These are phyloP conservation scores for Nebria brevicollis DNA, from an alignment of 2,888 invertebrate species.

Conservation along the genomic window DNA sequence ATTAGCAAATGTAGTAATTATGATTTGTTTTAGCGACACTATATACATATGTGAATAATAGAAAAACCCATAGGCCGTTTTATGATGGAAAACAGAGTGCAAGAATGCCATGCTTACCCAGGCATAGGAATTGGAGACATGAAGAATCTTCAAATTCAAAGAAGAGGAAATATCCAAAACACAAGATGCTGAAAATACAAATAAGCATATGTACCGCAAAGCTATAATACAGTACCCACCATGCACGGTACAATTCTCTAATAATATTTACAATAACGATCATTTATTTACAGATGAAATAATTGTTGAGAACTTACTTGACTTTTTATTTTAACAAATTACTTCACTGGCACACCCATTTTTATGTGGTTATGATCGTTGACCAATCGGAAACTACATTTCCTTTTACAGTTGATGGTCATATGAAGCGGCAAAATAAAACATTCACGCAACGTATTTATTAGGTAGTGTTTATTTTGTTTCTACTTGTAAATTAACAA, in stretches of 20 bases:
- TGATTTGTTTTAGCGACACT: background rate
- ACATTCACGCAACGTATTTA: background rate
- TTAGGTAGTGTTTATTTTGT: too few species aligned
- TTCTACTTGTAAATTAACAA: too few species aligned
- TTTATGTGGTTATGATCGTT: conserved; percentile 33
- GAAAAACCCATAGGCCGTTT: conserved; percentile 10
- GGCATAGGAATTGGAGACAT: conserved; percentile 64
- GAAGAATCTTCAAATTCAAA: conserved; percentile 51
- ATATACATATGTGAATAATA: conserved; percentile 21
- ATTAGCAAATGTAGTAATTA: too few species aligned
- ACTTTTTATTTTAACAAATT: conserved; percentile 29
- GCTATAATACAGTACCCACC: conserved; percentile 9
- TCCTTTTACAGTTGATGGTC: conserved; percentile 36
- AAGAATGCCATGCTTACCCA: conserved; percentile 58
- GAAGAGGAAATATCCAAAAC: conserved; percentile 49
- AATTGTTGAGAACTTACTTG: conserved; percentile 32
- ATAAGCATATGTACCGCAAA: conserved; percentile 40
- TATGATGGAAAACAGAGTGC: conserved; percentile 21
- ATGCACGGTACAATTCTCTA: conserved; percentile 19
- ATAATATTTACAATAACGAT: conserved; percentile 3
- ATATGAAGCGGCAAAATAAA: background rate
- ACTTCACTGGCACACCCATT: conserved; percentile 43
- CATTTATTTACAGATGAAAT: conserved; percentile 13
- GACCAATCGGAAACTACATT: conserved; percentile 40
- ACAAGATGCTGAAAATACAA: conserved; percentile 45